Evolutionary conservation across 2,797 vertebrate genomes (phyloP), one percentile per base, ranked within the genome.

Genomic region (Huso huso): DNA sequence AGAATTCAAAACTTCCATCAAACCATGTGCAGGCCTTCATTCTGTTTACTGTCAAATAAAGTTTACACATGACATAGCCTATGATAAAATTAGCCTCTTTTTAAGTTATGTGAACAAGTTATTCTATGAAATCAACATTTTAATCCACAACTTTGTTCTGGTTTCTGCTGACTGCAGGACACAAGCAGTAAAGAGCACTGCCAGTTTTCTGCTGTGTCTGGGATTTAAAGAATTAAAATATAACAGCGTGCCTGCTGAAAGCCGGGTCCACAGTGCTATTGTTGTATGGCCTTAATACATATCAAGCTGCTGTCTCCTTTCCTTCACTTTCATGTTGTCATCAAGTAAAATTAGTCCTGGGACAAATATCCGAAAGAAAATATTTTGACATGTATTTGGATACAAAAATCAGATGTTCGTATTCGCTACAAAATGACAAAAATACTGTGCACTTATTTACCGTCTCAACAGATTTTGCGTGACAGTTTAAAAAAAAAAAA

Each of bases 201-300:
- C 66, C 11, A 13, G 49, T 67, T 71, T 78, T 79, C 71, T 78
- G 65, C 66, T 74, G 55, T 68, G 75, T 75, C 72, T 66, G 70
- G 9, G 62, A 77, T 1, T 7, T 72, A 69, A 76, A 71, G 70
- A 73, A 75, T 72, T 73, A 82, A 76, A 73, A 73, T 18, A 73
- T 75, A 77, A 51, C 37, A 68, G 59, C 13, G 7, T 6, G 70
- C 51, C 63, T 73, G 73, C 73, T 7, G 13, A 77, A 71, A 74
- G 65, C 59, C 76, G 37, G 72, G 70, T 61, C 62, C 68, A 15
- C 75, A 75, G 62, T 69, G 69, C 61, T 76, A 78, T 4, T 50
- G 15, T 83, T 63, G 52, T 61, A 73, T 50, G 73, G 58, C 53
- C 66, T 68, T 75, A 77, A 62, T 64, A 63, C 66, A 48, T 49